These are phyloP conservation scores for Schizopygopsis malacanthus DNA, from an alignment of 2,797 vertebrate species.

Conservation along the genomic window DNA sequence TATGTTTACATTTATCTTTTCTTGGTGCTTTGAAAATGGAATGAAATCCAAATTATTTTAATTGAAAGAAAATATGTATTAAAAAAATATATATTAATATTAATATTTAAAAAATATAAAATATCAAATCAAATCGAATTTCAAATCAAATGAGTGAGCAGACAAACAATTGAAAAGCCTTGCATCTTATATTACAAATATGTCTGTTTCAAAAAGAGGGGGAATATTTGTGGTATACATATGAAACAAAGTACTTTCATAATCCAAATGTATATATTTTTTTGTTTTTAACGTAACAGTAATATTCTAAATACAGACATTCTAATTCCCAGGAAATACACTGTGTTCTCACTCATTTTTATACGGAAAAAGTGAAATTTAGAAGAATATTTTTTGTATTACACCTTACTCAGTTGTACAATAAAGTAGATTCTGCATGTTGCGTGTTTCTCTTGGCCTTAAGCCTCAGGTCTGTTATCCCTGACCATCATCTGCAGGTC, in stretches of 20 bases:
- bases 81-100: background rate
- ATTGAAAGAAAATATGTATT: background rate
- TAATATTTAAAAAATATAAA: background rate
- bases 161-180: background rate
- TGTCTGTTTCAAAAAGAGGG: background rate
- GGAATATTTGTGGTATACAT: background rate
- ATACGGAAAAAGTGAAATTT: background rate
- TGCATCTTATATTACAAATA: background rate
- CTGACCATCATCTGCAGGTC: constrained; percentile 72
- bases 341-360: background rate
- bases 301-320: background rate
- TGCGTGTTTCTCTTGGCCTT: too few relatives aligned
- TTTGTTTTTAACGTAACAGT: background rate
- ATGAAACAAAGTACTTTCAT: background rate
- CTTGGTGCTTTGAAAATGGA: background rate
- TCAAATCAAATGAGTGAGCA: background rate
- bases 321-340: background rate
- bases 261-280: background rate
- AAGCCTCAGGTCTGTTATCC: constrained; percentile 29
- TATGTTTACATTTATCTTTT: constrained; percentile 27
- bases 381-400: too few relatives aligned
- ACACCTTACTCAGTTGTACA: background rate
- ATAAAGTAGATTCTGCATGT: background rate
- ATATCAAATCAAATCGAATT: background rate
- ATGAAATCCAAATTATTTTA: background rate